phyloP scores from a whole-genome alignment of 92 coral and sea anemone genomes.

The Siderastrea radians region DNA sequence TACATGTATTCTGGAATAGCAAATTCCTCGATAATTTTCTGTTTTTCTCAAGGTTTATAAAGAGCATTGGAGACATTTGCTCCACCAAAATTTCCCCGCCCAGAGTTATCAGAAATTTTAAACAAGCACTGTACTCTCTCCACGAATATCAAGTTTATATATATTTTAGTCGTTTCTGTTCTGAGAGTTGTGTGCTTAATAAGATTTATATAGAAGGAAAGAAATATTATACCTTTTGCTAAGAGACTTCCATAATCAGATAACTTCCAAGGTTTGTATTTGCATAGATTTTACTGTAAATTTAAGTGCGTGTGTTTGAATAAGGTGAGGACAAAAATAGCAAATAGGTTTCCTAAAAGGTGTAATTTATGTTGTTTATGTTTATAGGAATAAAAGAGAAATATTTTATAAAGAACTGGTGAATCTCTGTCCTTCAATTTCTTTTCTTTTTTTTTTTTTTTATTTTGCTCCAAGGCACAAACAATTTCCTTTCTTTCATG shows the following conservation, averaged over 20 bases:
- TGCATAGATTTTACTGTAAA: background rate
- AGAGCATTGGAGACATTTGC: background rate
- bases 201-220: background rate
- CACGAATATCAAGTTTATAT: background rate
- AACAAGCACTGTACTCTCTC: too few relatives aligned
- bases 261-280: background rate
- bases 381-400: constrained; percentile 21
- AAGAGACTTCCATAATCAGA: background rate
- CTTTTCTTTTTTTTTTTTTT: too few relatives aligned
- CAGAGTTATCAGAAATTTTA: background rate
- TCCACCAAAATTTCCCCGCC: background rate
- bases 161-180: constrained; percentile 1
- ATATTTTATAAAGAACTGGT: constrained; percentile 9
- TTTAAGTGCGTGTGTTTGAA: background rate
- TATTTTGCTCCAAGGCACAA: too few relatives aligned
- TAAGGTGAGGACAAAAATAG: background rate
- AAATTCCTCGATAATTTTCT: background rate
- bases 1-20: background rate
- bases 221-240: background rate
- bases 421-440: background rate
- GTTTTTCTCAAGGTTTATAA: background rate
- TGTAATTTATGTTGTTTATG: constrained; percentile 36
- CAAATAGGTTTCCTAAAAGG: background rate
- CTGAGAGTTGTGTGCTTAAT: background rate
- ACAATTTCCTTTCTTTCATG: too few relatives aligned